These are phyloP conservation scores for Xiphophorus maculatus DNA, from an alignment of 2,113 vertebrate genomes.

Conservation along the genomic window DNA sequence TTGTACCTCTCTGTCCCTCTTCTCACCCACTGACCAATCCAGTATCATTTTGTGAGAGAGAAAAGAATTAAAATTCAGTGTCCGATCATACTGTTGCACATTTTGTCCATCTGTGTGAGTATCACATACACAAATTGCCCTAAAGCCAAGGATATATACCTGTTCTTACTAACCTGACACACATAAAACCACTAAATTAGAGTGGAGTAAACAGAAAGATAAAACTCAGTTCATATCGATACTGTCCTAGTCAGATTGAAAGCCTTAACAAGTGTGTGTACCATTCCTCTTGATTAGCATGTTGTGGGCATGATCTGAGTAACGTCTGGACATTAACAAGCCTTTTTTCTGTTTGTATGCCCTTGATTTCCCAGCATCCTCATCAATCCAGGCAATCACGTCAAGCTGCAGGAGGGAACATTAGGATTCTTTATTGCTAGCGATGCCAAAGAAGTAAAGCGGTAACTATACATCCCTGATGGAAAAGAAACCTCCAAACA, in stretches of 20 bases:
- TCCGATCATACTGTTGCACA: constrained; percentile 61
- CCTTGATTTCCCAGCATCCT: constrained; percentile 91
- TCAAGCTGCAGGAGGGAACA: constrained; percentile 99
- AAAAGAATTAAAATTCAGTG: constrained; percentile 68
- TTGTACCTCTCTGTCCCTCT: constrained; percentile 44
- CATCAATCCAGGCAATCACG: constrained; percentile 98
- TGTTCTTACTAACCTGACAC: constrained; percentile 15
- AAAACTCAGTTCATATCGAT: background rate
- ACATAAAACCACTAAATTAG: background rate
- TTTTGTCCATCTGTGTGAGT: constrained; percentile 64
- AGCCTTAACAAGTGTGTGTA: constrained; percentile 70
- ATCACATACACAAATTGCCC: constrained; percentile 42
- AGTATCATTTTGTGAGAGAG: constrained; percentile 33
- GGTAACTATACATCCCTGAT: constrained; percentile 77
- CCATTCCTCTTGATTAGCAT: constrained; percentile 86
- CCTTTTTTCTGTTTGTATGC: constrained; percentile 58
- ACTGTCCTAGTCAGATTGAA: constrained; percentile 22
- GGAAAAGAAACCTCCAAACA: background rate
- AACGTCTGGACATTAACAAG: constrained; percentile 38
- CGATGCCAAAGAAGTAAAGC: constrained; percentile 99
- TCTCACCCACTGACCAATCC: constrained; percentile 34
- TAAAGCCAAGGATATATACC: constrained; percentile 16
- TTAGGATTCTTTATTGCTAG: constrained; percentile 99
- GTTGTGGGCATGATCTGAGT: constrained; percentile 51
- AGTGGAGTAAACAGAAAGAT: background rate